Percentiles rank a stretch among this genome's conserved stretches.
Conservation (phyloP, 2,797 vertebrate species). For the Sebastes glaucus region DNA sequence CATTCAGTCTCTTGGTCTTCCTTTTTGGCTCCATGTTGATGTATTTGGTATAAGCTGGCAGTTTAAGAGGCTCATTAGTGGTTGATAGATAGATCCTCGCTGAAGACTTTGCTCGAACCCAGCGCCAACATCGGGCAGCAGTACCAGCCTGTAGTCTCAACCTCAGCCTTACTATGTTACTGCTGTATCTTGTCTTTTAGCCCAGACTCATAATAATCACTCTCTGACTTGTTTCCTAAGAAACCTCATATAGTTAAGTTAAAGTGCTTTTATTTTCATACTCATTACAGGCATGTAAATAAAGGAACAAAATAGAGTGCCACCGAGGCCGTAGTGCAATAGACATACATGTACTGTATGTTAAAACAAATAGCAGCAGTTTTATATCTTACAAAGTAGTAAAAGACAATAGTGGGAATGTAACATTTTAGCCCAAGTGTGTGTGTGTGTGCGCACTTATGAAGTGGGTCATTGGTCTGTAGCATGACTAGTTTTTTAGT, state of each 20-base stretch:
- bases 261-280: neutral
- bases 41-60: constrained; percentile 29
- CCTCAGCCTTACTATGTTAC: constrained; percentile 20
- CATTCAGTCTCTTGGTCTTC: constrained; percentile 45
- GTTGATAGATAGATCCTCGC: constrained; percentile 42
- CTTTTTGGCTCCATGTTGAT: constrained; percentile 35
- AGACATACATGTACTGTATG: neutral
- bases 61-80: constrained; percentile 49
- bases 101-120: constrained; percentile 9
- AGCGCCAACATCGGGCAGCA: neutral
- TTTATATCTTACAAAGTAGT: neutral
- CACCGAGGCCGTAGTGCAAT: fast-evolving
- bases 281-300: neutral
- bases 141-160: constrained; percentile 1
- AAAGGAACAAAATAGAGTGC: neutral
- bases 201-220: constrained; percentile 18
- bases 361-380: neutral
- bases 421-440: neutral
- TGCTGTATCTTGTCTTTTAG: constrained; percentile 13
- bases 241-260: neutral
- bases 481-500: neutral
- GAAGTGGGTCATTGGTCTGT: neutral
- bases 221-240: constrained; percentile 5
- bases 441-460: neutral
- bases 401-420: neutral